These are phyloP conservation scores for Xenus cinereus DNA, from an alignment of 2,113 vertebrate genomes.

Conservation along the genomic window DNA sequence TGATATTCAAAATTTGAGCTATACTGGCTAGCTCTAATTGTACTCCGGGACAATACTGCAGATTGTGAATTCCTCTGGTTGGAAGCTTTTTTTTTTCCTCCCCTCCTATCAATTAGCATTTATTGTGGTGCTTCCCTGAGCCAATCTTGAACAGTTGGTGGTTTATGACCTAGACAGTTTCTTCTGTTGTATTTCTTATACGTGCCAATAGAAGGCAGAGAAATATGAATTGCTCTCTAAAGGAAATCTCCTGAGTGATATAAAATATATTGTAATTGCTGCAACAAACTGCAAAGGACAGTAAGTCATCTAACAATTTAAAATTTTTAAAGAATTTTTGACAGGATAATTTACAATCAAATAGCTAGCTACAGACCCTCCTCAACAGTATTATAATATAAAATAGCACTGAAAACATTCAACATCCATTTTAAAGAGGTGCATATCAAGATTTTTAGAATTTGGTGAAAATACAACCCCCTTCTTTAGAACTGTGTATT, in stretches of 20 bases:
- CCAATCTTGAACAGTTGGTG: conserved; percentile 20
- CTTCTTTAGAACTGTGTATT: neutral
- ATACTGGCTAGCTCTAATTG: neutral
- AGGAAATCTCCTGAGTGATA: neutral
- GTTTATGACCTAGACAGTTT: conserved; percentile 32
- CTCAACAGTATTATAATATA: neutral
- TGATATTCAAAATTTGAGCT: neutral
- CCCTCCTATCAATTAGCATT: neutral
- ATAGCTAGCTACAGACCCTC: neutral
- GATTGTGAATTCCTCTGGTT: neutral
- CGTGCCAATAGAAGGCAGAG: neutral
- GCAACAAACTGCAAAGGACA: neutral
- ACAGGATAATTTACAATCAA: neutral
- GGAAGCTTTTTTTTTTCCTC: neutral
- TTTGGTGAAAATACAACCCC: neutral
- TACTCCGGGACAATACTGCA: neutral
- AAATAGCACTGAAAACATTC: neutral
- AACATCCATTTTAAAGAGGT: neutral
- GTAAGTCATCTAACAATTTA: neutral
- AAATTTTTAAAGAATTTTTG: neutral
- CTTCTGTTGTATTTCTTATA: conserved; percentile 15
- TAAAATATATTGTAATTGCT: neutral
- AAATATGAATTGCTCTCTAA: neutral
- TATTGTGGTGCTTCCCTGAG: neutral
- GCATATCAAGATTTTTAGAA: neutral